phyloP scores from a whole-genome alignment of 2,888 invertebrate species.

The Macrophya alboannulata region DNA sequence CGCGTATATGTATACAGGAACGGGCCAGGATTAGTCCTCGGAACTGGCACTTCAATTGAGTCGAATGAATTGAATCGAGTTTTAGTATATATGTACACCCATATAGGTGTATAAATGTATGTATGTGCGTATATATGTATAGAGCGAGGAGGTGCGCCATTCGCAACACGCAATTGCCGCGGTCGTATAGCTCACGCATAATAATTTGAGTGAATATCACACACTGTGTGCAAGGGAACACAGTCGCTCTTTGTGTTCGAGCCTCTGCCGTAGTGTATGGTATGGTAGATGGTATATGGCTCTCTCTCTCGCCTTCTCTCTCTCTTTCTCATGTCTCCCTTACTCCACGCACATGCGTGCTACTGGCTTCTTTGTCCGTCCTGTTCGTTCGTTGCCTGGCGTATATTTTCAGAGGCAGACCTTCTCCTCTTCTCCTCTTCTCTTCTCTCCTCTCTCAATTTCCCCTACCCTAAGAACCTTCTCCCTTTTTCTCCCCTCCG shows the following conservation, averaged over 20 bases:
- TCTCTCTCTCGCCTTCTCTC: constrained; percentile 32
- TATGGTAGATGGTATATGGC: constrained; percentile 24
- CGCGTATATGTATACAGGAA: not conserved
- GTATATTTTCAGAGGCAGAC: constrained; percentile 56
- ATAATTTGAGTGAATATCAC: constrained; percentile 56
- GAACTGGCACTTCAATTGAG: constrained; percentile 53
- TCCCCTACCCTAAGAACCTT: constrained; percentile 10
- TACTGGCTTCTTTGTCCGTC: constrained; percentile 57
- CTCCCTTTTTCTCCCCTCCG: constrained; percentile 16
- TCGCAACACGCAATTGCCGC: constrained; percentile 55
- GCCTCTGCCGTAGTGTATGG: constrained; percentile 4
- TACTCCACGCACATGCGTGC: constrained; percentile 56
- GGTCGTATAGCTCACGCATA: constrained; percentile 55
- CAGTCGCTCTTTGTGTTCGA: constrained; percentile 56
- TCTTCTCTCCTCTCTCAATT: not conserved
- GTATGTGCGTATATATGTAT: not conserved
- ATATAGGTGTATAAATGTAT: not conserved
- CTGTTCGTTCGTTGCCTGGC: constrained; percentile 52
- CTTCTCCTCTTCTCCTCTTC: constrained; percentile 24
- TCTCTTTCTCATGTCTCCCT: constrained; percentile 39
- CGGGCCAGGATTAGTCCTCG: constrained; percentile 39
- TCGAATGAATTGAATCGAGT: constrained; percentile 52
- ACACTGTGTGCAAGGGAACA: constrained; percentile 49
- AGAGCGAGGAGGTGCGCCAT: constrained; percentile 50
- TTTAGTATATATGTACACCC: constrained; percentile 4